Evolutionary conservation across 2,888 invertebrate species (phyloP), one percentile per base, ranked within the genome.

Genomic region (Habroteleia sp.): DNA sequence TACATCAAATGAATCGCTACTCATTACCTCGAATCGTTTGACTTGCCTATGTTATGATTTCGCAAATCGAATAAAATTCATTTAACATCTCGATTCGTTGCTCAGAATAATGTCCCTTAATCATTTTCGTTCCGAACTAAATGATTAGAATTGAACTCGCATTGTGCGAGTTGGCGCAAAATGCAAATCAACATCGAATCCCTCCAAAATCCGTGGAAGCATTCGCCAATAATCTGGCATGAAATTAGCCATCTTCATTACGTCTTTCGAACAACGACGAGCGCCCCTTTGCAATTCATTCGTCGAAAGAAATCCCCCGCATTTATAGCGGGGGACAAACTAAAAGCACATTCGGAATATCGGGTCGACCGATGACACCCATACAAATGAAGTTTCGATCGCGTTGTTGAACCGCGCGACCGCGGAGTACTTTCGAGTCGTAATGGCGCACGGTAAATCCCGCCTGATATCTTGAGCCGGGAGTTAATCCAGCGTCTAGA

Each of bases 401-500:
- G 33, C 72, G 60, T 68, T 74, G 63, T 66, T 63, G 56, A 65
- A 75, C 35, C 50, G 41, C 48, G 42, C 52, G 50, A 73, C 60
- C 69, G 41, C 50, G 58, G 54, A 65, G 58, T 69, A 56, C 65
- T 71, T 73, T 63, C 42, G 39, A 78, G 77, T 78, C 74, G 81
- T 80, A 82, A 83, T 82, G 77, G 79, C 79, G 77, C 74, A 69
- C 80, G 76, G 79, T 82, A 84, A 84, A 84, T 84, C 83, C 80
- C 79, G 79, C 83, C 85, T 85, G 85, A 85, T 86, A 86, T 85
- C 85, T 84, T 82, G 85, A 86, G 84, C 82, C 80, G 72, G 72
- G 83, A 81, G 83, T 86, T 86, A 86, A 87, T 86, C 86, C 84
- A 81, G 80, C 83, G 79, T 80, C 84, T 83, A 82, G 85, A 87